A percentile compares a stretch with the other conserved stretches of the same genome.
phyloP scores from a whole-genome alignment of 2,797 vertebrate species.

The Hoplostethus atlanticus region DNA sequence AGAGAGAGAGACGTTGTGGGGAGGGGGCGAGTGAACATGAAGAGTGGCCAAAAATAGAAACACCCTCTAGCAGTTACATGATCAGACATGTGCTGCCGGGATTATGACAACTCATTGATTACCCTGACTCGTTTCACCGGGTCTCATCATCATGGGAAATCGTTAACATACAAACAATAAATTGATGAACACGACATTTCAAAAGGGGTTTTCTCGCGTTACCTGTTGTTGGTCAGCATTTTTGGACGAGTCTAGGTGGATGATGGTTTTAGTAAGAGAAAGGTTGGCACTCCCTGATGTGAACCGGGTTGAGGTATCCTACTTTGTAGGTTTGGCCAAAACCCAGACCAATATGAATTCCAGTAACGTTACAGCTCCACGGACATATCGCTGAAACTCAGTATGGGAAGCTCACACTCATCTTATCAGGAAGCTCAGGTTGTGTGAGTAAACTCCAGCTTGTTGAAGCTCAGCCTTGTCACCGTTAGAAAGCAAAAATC shows the following conservation, averaged over 20 bases:
- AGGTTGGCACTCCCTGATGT: slow-evolving; percentile 41
- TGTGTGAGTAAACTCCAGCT: slow-evolving; percentile 23
- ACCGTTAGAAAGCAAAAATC: slow-evolving; percentile 20
- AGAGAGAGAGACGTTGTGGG: slow-evolving; percentile 36
- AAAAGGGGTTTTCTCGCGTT: slow-evolving; percentile 15
- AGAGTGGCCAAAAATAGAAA: slow-evolving; percentile 74
- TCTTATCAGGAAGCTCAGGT: slow-evolving; percentile 24
- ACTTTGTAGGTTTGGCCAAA: slow-evolving; percentile 41
- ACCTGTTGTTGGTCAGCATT: slow-evolving; percentile 83
- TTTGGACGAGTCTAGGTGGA: slow-evolving; percentile 35
- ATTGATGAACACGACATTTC: background rate
- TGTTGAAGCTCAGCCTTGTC: slow-evolving; percentile 18
- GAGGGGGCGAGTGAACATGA: slow-evolving; percentile 40
- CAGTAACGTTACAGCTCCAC: slow-evolving; percentile 38
- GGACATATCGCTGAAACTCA: slow-evolving; percentile 42
- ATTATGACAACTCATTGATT: slow-evolving; percentile 40
- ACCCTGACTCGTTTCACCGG: background rate
- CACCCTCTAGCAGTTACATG: slow-evolving; percentile 61
- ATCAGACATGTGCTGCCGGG: slow-evolving; percentile 53
- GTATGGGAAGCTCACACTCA: slow-evolving; percentile 24
- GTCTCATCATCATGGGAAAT: background rate
- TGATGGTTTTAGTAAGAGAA: slow-evolving; percentile 34
- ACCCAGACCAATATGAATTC: slow-evolving; percentile 7
- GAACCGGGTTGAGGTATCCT: slow-evolving; percentile 27
- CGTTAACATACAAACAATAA: too few relatives aligned